Conservation (phyloP, 2,113 vertebrate species). For the Centropristis striata region DNA sequence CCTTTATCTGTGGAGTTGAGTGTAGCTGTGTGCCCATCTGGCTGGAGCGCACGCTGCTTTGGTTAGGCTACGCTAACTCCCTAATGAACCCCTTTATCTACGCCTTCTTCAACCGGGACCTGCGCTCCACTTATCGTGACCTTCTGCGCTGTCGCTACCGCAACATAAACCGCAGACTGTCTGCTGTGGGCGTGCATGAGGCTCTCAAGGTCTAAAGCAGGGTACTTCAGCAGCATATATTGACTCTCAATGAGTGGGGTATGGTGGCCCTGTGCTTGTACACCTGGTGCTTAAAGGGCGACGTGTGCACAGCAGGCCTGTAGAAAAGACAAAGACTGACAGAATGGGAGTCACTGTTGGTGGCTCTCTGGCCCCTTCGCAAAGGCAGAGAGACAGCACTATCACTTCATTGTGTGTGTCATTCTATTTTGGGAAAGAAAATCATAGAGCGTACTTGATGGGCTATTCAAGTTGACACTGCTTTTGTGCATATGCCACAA, state of each 20-base stretch:
- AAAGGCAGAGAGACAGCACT: constrained; percentile 44
- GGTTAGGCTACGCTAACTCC: constrained; percentile 89
- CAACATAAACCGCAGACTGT: constrained; percentile 88
- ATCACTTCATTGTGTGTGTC: constrained; percentile 57
- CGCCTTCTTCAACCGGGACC: constrained; percentile 88
- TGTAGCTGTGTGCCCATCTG: constrained; percentile 89
- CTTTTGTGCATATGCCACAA: constrained; percentile 69
- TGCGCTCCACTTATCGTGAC: constrained; percentile 87
- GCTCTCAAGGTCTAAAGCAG: constrained; percentile 80
- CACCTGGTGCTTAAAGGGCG: constrained; percentile 58
- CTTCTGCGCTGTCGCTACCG: constrained; percentile 87
- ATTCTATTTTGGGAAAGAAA: constrained; percentile 76
- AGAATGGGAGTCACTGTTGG: constrained; percentile 51
- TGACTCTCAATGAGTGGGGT: constrained; percentile 5
- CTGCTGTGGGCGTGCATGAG: constrained; percentile 87
- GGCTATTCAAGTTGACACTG: constrained; percentile 61
- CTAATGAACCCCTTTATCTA: constrained; percentile 90
- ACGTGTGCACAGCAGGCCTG: constrained; percentile 47
- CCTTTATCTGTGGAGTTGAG: constrained; percentile 87
- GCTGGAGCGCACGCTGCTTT: constrained; percentile 87
- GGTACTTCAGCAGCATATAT: background rate
- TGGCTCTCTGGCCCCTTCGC: constrained; percentile 32
- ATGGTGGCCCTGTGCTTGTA: constrained; percentile 29
- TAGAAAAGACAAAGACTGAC: constrained; percentile 64
- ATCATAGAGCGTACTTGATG: constrained; percentile 59